Conservation (phyloP, 2,113 vertebrate genomes). For the Amia ocellicauda region DNA sequence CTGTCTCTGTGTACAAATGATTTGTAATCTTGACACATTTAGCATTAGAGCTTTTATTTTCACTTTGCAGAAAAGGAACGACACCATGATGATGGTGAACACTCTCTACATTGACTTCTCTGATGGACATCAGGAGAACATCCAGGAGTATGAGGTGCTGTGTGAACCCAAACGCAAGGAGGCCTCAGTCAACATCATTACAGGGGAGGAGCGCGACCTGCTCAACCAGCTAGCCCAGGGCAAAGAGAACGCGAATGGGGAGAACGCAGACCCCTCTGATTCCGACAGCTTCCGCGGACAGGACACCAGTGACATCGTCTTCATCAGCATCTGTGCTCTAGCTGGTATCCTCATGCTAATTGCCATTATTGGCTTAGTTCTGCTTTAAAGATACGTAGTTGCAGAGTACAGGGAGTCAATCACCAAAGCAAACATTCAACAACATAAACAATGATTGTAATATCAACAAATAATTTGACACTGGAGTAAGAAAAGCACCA, state of each 20-base stretch:
- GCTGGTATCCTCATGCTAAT: constrained; percentile 93
- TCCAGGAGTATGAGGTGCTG: constrained; percentile 85
- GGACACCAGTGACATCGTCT: constrained; percentile 89
- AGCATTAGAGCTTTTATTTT: too few species aligned
- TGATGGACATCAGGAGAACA: constrained; percentile 56
- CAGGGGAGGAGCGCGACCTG: constrained; percentile 61
- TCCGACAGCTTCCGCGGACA: constrained; percentile 55
- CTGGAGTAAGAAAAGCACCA: too few species aligned
- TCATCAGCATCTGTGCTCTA: constrained; percentile 92
- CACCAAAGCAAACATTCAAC: too few species aligned
- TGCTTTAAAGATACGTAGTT: constrained; percentile 64
- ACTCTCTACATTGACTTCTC: constrained; percentile 91
- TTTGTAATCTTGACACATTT: too few species aligned
- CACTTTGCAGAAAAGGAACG: constrained; percentile 82
- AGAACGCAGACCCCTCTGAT: background rate
- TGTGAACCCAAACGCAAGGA: constrained; percentile 86
- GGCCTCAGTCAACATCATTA: constrained; percentile 77
- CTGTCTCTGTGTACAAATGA: too few species aligned
- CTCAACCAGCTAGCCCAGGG: constrained; percentile 68
- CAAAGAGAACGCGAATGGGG: constrained; percentile 53
- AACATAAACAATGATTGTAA: too few species aligned
- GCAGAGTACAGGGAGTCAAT: too few species aligned
- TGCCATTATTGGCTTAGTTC: constrained; percentile 86
- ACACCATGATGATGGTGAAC: constrained; percentile 83
- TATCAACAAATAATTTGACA: too few species aligned